Percentiles rank a stretch among this genome's conserved stretches.
Evolutionary conservation across 2,797 vertebrate species (phyloP).

Genomic region (Amblyopsis hoosieri): DNA sequence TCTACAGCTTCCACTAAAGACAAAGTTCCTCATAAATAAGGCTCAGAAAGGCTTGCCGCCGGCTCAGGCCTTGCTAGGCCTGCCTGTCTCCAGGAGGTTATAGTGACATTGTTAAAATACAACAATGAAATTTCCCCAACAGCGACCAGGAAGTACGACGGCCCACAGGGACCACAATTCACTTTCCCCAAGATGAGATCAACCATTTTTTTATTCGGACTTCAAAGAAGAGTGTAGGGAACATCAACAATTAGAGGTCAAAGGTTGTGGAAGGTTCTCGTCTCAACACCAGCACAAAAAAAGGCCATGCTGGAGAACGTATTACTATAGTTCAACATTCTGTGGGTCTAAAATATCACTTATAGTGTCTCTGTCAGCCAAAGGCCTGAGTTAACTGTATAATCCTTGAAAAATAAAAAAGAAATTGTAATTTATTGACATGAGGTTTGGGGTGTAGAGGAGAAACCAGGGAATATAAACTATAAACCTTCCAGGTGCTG

Average conservation of each 20-base stretch:
- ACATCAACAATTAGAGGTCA: neutral
- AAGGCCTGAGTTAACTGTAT: too few species aligned
- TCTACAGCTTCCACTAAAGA: neutral
- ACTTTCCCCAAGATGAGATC: neutral
- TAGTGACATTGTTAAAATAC: constrained; percentile 8
- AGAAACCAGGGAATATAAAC: too few species aligned
- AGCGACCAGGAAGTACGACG: neutral
- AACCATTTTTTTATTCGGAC: neutral
- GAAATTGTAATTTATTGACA: too few species aligned
- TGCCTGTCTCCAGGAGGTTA: neutral
- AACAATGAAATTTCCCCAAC: constrained; percentile 4
- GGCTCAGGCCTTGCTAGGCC: neutral
- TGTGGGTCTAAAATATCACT: too few species aligned
- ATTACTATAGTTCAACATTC: too few species aligned
- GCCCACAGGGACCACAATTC: constrained; percentile 9
- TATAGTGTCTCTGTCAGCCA: too few species aligned
- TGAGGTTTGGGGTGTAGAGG: too few species aligned
- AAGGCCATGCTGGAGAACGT: too few species aligned
- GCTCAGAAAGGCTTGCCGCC: neutral
- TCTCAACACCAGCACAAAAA: neutral
- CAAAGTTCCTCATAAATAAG: neutral
- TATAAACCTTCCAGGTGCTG: too few species aligned
- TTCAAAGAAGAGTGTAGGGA: constrained; percentile 1
- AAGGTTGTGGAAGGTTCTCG: neutral
- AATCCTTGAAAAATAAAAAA: too few species aligned